Evolutionary conservation across 2,113 vertebrate species (phyloP).

Genomic region (Numenius arquata): DNA sequence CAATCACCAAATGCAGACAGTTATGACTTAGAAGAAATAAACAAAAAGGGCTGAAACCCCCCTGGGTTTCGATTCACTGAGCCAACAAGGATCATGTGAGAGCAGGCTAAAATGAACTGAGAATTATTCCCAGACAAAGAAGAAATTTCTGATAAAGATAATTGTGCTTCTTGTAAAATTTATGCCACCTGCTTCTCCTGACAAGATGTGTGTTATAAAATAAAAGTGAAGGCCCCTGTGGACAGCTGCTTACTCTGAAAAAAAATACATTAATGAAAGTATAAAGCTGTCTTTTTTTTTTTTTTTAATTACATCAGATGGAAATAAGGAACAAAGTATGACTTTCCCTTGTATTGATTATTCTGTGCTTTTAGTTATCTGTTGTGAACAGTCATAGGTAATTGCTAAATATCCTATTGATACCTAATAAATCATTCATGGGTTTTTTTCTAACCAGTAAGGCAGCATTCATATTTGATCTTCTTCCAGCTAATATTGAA

Average conservation of each 20-base stretch:
- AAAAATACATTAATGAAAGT: not conserved
- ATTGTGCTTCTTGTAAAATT: not conserved
- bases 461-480: conserved; percentile 5
- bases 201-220: not conserved
- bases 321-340: not conserved
- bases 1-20: not conserved
- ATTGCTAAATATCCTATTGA: not conserved
- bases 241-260: not conserved
- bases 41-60: not conserved
- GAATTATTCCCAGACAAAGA: not conserved
- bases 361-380: not conserved
- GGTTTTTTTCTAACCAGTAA: not conserved
- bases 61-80: not conserved
- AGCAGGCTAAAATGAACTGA: not conserved
- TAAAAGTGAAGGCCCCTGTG: not conserved
- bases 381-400: not conserved
- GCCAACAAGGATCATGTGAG: not conserved
- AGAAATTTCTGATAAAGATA: not conserved
- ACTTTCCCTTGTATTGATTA: not conserved
- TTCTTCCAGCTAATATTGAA: conserved; percentile 11
- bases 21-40: not conserved
- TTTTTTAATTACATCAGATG: not conserved
- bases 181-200: not conserved
- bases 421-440: not conserved
- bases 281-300: not conserved